A percentile compares a stretch with the other conserved stretches of the same genome.
These are phyloP conservation scores for Psylliodes chrysocephalus DNA, from an alignment of 2,888 invertebrate genomes.

Conservation along the genomic window DNA sequence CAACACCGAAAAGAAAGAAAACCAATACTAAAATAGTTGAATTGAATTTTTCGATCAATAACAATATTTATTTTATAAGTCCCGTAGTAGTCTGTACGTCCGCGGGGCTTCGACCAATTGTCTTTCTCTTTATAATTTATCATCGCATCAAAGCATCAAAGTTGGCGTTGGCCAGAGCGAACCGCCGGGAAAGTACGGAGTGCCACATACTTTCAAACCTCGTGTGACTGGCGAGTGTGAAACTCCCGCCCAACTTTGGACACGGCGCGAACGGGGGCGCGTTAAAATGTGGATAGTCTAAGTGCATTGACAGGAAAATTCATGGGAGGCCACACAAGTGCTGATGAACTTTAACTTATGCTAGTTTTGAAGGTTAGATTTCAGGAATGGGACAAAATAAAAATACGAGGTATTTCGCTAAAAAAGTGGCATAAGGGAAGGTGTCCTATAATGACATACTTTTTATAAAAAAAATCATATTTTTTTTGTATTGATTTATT, in stretches of 20 bases:
- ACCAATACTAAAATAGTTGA: conserved; percentile 23
- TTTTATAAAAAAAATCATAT: no score
- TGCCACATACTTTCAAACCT: neutral
- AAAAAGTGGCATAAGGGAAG: no score
- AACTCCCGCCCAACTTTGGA: neutral
- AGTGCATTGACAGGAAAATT: neutral
- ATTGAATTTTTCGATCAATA: conserved; percentile 26
- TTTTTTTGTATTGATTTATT: no score
- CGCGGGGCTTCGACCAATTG: conserved; percentile 19
- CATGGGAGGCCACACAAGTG: neutral
- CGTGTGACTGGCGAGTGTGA: neutral
- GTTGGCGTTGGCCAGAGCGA: neutral
- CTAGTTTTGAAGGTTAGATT: neutral
- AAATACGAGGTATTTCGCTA: no score
- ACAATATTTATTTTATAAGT: conserved; percentile 30
- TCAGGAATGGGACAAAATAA: no score
- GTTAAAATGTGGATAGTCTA: neutral
- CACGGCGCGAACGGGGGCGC: neutral
- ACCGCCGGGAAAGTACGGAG: conserved; percentile 7
- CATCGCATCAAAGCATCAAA: conserved; percentile 5
- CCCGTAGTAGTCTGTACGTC: neutral
- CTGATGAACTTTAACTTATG: neutral
- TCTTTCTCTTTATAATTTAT: conserved; percentile 9
- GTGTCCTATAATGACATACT: no score
- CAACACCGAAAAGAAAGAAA: conserved; percentile 11